These are phyloP conservation scores for Cotesia glomerata DNA, from an alignment of 1,140 invertebrate genomes.

Conservation along the genomic window DNA sequence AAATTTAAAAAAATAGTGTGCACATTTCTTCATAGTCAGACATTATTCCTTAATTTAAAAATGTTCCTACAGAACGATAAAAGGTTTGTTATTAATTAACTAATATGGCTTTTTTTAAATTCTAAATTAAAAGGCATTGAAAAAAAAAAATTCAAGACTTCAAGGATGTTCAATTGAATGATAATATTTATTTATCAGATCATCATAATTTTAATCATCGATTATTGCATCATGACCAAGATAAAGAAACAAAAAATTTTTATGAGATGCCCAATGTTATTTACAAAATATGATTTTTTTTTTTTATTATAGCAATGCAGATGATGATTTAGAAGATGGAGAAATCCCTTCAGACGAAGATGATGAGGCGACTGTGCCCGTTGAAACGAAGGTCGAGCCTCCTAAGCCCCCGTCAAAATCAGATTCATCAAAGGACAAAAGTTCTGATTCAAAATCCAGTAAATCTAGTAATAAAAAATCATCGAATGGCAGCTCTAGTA, in stretches of 20 bases:
- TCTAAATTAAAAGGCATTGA: too few relatives aligned
- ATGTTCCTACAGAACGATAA: too few relatives aligned
- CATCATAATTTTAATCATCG: too few relatives aligned
- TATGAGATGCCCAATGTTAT: not conserved
- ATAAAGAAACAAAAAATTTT: not conserved
- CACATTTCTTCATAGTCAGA: too few relatives aligned
- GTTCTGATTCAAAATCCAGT: conserved; percentile 50
- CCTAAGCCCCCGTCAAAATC: conserved; percentile 39
- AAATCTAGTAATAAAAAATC: conserved; percentile 40
- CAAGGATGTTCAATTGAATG: too few relatives aligned
- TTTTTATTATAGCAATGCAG: conserved; percentile 37
- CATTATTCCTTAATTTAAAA: too few relatives aligned
- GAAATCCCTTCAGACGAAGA: conserved; percentile 70
- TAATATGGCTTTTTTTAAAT: too few relatives aligned
- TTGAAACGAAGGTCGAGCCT: conserved; percentile 33
- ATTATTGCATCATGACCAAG: not conserved
- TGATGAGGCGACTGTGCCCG: conserved; percentile 51
- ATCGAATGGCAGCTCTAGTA: conserved; percentile 29
- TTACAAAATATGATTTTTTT: conserved; percentile 14
- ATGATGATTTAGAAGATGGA: conserved; percentile 68
- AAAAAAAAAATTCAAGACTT: too few relatives aligned
- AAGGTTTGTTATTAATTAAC: too few relatives aligned
- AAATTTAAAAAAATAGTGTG: too few relatives aligned
- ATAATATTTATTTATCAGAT: too few relatives aligned
- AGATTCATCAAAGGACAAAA: conserved; percentile 46